phyloP scores from a whole-genome alignment of 1,140 invertebrate species.

The Drosophila lini region DNA sequence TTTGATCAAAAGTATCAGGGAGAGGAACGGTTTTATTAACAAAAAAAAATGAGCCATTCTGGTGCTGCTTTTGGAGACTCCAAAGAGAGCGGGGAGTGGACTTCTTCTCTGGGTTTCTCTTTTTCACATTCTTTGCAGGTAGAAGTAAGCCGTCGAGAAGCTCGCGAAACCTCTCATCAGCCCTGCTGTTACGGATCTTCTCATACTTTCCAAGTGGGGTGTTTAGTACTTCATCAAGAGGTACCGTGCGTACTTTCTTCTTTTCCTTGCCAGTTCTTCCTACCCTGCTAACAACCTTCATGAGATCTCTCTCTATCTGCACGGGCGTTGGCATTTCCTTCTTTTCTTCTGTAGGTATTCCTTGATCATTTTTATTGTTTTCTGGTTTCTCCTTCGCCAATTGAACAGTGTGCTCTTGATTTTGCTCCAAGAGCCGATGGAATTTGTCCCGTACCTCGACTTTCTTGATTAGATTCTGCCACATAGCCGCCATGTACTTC shows the following conservation, averaged over 20 bases:
- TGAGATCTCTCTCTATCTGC: background rate
- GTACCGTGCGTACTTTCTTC: background rate
- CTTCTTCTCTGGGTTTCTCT: background rate
- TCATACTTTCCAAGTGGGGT: constrained; percentile 11
- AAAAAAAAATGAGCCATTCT: background rate
- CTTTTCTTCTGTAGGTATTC: too few species aligned
- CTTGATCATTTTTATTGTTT: background rate
- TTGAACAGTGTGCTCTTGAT: background rate
- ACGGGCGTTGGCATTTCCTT: background rate
- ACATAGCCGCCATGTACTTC: background rate
- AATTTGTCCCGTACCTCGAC: background rate
- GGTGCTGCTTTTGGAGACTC: background rate
- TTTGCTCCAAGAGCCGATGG: background rate
- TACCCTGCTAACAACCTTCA: background rate
- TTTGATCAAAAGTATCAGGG: background rate
- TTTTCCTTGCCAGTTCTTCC: background rate
- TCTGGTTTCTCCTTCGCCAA: background rate
- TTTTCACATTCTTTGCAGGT: background rate
- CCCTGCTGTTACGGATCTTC: too few species aligned
- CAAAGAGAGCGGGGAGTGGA: background rate
- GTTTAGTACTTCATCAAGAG: background rate
- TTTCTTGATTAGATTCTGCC: background rate
- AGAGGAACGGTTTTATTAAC: background rate
- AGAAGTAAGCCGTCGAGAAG: background rate
- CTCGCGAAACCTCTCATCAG: background rate